These are phyloP conservation scores for Uria aalge DNA, from an alignment of 2,113 vertebrate species.

Conservation along the genomic window DNA sequence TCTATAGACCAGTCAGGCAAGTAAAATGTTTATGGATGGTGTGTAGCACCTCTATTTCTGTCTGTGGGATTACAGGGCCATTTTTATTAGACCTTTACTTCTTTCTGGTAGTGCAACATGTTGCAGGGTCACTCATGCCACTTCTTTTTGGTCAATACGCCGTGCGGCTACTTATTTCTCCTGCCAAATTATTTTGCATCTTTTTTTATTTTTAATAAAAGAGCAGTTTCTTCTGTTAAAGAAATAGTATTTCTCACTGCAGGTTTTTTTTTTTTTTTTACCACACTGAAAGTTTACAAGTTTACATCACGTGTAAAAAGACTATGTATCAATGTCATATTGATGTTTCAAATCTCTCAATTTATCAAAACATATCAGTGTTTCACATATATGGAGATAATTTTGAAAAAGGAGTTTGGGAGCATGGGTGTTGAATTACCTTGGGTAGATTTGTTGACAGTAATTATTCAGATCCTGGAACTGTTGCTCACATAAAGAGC, in stretches of 20 bases:
- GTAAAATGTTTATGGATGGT: background rate
- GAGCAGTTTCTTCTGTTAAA: background rate
- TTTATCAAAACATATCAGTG: background rate
- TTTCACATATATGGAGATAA: background rate
- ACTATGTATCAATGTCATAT: background rate
- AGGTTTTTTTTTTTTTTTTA: background rate
- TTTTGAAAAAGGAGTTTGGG: background rate
- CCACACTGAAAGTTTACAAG: background rate
- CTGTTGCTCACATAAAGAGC: background rate
- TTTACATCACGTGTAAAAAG: background rate
- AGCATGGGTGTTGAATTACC: background rate
- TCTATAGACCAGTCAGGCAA: conserved; percentile 84
- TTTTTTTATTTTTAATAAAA: background rate
- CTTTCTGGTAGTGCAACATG: background rate
- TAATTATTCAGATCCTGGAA: background rate
- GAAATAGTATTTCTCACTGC: background rate
- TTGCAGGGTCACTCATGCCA: background rate
- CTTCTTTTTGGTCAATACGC: background rate
- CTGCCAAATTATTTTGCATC: background rate
- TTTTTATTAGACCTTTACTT: background rate
- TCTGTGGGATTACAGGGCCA: background rate
- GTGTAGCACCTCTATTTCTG: background rate
- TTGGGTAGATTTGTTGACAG: background rate
- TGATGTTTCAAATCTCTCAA: background rate
- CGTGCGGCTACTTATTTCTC: background rate